Evolutionary conservation across 2,888 invertebrate species (phyloP).

Genomic region (Acholoe squamosa): DNA sequence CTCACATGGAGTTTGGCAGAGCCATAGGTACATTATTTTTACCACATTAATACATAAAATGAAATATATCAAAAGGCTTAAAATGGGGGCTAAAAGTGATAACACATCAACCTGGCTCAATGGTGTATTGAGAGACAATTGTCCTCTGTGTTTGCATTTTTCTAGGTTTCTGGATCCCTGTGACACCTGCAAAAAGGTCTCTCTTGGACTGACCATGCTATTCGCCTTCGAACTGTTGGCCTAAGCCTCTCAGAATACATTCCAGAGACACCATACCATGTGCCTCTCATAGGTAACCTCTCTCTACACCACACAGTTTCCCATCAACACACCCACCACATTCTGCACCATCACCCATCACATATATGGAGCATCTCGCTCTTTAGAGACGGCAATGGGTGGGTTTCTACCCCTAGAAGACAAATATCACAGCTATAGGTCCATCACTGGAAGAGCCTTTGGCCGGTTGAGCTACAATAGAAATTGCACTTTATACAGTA

Average conservation of each 20-base stretch:
- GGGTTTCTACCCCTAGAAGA: no score
- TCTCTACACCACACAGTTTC: not conserved
- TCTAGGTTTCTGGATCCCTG: slow-evolving; percentile 84
- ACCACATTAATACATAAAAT: not conserved
- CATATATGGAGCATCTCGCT: not conserved
- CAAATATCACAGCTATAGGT: no score
- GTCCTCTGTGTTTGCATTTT: slow-evolving; percentile 56
- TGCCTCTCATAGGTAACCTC: slow-evolving; percentile 85
- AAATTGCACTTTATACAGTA: no score
- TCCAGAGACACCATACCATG: slow-evolving; percentile 86
- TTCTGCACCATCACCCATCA: not conserved
- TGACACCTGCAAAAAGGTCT: slow-evolving; percentile 86
- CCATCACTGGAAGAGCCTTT: no score
- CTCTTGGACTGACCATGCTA: slow-evolving; percentile 85
- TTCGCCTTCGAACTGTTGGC: slow-evolving; percentile 86
- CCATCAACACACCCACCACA: not conserved
- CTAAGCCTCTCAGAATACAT: slow-evolving; percentile 86
- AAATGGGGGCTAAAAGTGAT: not conserved
- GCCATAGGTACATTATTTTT: no score
- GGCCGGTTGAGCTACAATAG: no score
- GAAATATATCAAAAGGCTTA: not conserved
- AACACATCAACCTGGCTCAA: not conserved
- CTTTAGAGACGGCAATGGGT: not conserved
- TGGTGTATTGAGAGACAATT: slow-evolving; percentile 18
- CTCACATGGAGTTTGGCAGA: no score